These are phyloP conservation scores for Zoroaster sp. DNA, from an alignment of 53 echinoderm and acorn worm species.

Conservation along the genomic window DNA sequence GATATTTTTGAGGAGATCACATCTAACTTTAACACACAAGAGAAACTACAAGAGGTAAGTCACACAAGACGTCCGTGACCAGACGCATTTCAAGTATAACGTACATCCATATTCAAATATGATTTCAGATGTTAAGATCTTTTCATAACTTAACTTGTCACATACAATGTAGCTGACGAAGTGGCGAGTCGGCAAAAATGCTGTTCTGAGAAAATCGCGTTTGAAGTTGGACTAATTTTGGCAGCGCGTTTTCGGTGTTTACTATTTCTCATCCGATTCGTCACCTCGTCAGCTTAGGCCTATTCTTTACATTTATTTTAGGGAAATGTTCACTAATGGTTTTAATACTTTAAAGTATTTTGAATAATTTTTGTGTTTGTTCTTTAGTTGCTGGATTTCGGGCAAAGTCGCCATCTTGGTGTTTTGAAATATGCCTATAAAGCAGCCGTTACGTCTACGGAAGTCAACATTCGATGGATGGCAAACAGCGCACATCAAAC, in stretches of 20 bases:
- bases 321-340: no score
- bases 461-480: slow-evolving; percentile 92
- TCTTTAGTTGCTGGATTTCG: slow-evolving; percentile 72
- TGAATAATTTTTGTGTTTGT: background rate
- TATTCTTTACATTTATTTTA: background rate
- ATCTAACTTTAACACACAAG: slow-evolving; percentile 79
- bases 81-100: background rate
- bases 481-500: slow-evolving; percentile 17
- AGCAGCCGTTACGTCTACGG: slow-evolving; percentile 70
- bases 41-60: slow-evolving; percentile 80
- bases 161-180: no score
- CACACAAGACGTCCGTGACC: background rate
- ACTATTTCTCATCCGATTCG: no score
- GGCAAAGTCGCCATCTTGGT: slow-evolving; percentile 66
- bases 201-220: no score
- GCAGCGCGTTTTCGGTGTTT: no score
- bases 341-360: background rate
- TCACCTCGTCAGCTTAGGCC: no score
- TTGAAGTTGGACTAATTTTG: no score
- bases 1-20: slow-evolving; percentile 22
- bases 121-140: background rate
- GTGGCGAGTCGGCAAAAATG: no score
- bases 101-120: background rate
- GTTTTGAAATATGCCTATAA: slow-evolving; percentile 64
- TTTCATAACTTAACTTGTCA: no score